phyloP scores from a whole-genome alignment of 2,888 invertebrate species.

The Sphecodes monilicornis region DNA sequence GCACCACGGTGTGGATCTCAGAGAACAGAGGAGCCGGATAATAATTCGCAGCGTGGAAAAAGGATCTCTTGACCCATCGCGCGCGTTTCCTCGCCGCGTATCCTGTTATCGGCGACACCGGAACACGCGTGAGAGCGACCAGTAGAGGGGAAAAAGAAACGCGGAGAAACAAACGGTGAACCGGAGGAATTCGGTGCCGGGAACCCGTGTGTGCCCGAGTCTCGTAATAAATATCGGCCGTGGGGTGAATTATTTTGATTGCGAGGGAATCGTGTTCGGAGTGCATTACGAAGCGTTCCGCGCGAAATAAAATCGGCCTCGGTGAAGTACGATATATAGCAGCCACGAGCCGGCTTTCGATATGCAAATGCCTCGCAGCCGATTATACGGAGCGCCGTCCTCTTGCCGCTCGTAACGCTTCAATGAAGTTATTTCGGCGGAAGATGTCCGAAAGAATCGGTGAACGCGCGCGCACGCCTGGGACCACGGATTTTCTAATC shows the following conservation, averaged over 20 bases:
- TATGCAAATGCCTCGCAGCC: conserved; percentile 8
- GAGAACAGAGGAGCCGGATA: conserved; percentile 52
- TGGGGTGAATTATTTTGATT: conserved; percentile 4
- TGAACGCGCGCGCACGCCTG: not conserved
- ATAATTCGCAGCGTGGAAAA: conserved; percentile 25
- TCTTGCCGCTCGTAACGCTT: conserved; percentile 10
- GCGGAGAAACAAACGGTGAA: not conserved
- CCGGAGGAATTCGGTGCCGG: not conserved
- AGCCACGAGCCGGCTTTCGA: not conserved
- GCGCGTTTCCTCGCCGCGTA: not conserved
- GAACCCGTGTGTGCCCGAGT: not conserved
- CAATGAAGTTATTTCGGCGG: conserved; percentile 2
- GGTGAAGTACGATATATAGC: conserved; percentile 5
- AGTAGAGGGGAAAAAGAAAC: not conserved
- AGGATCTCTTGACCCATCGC: conserved; percentile 14
- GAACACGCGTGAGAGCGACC: not conserved
- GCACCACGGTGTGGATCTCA: conserved; percentile 48
- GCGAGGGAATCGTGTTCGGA: conserved; percentile 1
- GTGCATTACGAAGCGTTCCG: not conserved
- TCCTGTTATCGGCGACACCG: not conserved
- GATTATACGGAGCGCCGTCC: not conserved
- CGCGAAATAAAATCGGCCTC: conserved; percentile 6
- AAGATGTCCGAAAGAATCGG: not conserved
- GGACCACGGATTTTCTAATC: conserved; percentile 6
- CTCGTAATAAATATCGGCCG: conserved; percentile 1